Conservation (phyloP, 1,140 invertebrate species). For the Oryctes rhinoceros region DNA sequence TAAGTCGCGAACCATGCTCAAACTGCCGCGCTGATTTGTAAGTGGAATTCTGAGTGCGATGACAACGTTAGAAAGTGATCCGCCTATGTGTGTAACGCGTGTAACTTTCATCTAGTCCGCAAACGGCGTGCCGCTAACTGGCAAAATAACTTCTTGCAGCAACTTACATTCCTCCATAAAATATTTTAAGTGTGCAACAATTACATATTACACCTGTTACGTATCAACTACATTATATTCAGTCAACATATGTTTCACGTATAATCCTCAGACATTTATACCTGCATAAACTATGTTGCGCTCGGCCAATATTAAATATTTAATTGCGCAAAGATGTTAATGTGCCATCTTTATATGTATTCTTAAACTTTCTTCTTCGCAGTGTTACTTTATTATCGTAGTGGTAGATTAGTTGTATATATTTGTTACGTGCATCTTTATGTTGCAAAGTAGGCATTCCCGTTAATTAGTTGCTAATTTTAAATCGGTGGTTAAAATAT, state of each 20-base stretch:
- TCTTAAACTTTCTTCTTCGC: neutral
- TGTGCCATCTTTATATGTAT: neutral
- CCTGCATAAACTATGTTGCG: neutral
- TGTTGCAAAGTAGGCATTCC: too few relatives aligned
- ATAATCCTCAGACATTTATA: neutral
- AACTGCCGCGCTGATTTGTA: neutral
- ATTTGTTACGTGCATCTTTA: too few relatives aligned
- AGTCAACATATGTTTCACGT: neutral
- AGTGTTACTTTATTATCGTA: too few relatives aligned
- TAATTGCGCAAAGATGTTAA: neutral
- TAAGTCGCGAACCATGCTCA: neutral
- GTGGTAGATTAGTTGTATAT: too few relatives aligned
- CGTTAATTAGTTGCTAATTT: too few relatives aligned
- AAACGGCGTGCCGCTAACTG: neutral
- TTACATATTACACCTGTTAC: neutral
- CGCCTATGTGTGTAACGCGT: neutral
- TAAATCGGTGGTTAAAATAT: too few relatives aligned
- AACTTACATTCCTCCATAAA: neutral
- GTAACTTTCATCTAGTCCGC: slow-evolving; percentile 16
- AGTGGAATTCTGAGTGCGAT: slow-evolving; percentile 18
- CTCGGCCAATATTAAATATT: neutral
- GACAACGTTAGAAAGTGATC: slow-evolving; percentile 31
- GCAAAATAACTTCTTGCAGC: neutral
- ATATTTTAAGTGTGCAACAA: neutral
- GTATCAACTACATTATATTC: neutral